Conservation (phyloP, 2,888 invertebrate species). For the Bellardia bayeri region DNA sequence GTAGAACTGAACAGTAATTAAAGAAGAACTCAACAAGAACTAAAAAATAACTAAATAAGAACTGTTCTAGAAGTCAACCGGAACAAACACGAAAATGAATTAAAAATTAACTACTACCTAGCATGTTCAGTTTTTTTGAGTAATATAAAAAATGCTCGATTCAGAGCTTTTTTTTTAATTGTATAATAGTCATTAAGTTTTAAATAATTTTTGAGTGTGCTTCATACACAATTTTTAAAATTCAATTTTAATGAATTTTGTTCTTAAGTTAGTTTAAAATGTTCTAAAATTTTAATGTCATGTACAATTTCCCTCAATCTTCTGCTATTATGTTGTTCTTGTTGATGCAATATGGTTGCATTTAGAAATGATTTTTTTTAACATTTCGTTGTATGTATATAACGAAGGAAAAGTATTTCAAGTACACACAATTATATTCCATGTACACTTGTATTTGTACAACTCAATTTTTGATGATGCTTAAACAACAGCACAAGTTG, state of each 20-base stretch:
- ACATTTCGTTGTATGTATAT: not conserved
- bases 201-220: no score
- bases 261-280: not conserved
- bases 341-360: not conserved
- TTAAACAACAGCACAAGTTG: slow-evolving; percentile 20
- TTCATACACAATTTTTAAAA: no score
- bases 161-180: no score
- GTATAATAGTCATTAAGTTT: no score
- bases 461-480: slow-evolving; percentile 21
- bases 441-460: not conserved
- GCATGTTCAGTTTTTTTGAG: not conserved
- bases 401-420: slow-evolving; percentile 7
- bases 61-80: not conserved
- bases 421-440: not conserved
- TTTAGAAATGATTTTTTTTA: not conserved
- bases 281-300: not conserved
- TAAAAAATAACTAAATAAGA: not conserved
- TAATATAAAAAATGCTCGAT: no score
- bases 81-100: not conserved
- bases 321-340: not conserved
- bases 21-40: not conserved
- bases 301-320: not conserved
- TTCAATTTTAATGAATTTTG: no score
- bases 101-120: not conserved
- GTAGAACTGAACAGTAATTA: not conserved